A percentile compares a stretch with the other conserved stretches of the same genome.
Conservation (phyloP, 2,888 invertebrate genomes). For the Lepas anatifera region DNA sequence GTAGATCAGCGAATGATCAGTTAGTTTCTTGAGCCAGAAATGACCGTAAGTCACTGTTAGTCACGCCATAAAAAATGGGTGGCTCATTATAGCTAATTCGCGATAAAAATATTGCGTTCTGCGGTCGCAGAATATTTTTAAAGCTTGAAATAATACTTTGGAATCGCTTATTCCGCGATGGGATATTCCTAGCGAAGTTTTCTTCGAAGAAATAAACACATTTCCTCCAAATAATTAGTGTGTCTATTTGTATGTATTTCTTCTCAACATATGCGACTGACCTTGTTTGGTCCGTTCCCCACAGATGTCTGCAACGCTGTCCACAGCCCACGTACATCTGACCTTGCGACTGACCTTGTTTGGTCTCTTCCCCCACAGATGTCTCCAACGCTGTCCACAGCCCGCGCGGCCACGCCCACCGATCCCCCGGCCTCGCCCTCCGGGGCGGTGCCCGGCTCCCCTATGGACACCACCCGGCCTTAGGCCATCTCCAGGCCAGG, state of each 20-base stretch:
- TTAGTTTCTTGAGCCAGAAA: no score
- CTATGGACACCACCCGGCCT: neutral
- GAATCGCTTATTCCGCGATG: no score
- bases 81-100: no score
- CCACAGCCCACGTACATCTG: no score
- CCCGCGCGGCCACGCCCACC: neutral
- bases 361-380: neutral
- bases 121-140: no score
- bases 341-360: no score
- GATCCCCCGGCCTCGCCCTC: neutral
- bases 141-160: no score
- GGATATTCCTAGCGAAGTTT: no score
- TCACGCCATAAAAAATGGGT: no score
- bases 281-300: neutral
- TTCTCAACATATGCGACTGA: neutral
- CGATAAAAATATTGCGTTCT: no score
- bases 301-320: neutral
- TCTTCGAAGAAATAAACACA: neutral
- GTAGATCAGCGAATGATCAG: neutral
- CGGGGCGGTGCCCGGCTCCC: neutral
- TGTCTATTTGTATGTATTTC: constrained; percentile 11
- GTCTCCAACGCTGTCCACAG: neutral
- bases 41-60: no score
- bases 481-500: neutral
- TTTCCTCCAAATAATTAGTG: neutral